These are phyloP conservation scores for Catagonus wagneri DNA, from an alignment of 2,113 vertebrate species.

Conservation along the genomic window DNA sequence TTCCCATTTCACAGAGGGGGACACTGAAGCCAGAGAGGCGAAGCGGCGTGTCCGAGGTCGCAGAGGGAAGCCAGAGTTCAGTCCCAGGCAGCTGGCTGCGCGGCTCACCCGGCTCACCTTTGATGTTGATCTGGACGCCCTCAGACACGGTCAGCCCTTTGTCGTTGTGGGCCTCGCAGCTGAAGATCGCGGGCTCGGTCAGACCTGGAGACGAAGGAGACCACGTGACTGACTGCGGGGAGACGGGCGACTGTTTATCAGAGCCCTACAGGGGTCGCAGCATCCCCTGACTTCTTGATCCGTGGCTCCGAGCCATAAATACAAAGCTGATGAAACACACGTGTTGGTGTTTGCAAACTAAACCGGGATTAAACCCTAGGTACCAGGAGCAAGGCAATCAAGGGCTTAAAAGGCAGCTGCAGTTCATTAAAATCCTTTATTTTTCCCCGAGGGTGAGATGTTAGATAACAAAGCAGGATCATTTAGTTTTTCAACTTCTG, in stretches of 20 bases:
- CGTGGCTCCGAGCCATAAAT: not conserved
- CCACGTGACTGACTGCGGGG: not conserved
- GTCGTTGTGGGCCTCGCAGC: slow-evolving; percentile 94
- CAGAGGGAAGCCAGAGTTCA: not conserved
- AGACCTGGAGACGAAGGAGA: slow-evolving; percentile 87
- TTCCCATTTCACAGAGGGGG: not conserved
- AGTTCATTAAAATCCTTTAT: not conserved
- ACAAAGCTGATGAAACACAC: not conserved
- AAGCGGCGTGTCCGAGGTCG: not conserved
- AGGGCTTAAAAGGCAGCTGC: not conserved
- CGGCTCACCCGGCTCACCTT: slow-evolving; percentile 89
- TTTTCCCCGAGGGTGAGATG: not conserved
- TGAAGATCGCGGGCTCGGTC: slow-evolving; percentile 89
- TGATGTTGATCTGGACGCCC: slow-evolving; percentile 93
- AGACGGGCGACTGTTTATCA: not conserved
- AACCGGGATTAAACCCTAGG: not conserved
- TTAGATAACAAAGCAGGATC: not conserved
- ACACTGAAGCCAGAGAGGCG: not conserved
- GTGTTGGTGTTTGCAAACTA: not conserved
- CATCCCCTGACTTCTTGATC: not conserved
- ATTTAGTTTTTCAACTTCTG: not conserved
- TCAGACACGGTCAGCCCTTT: slow-evolving; percentile 93
- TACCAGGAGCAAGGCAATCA: not conserved
- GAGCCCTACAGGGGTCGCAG: rapidly evolving
- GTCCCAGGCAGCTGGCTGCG: no score